Conservation (phyloP, 2,888 invertebrate genomes). For the Hyposoter dolosus region DNA sequence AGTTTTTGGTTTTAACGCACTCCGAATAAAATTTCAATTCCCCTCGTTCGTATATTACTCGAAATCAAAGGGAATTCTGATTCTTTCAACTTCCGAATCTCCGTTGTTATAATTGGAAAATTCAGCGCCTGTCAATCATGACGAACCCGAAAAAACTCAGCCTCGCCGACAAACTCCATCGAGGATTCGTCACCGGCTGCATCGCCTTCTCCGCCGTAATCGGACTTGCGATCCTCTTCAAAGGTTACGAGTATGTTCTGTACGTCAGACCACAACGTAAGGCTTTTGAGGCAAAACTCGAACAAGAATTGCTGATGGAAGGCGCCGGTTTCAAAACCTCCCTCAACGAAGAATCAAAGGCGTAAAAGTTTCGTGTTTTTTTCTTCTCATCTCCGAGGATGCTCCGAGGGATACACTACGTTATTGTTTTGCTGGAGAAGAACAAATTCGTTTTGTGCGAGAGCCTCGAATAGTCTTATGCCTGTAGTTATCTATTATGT, state of each 20-base stretch:
- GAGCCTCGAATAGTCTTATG: conserved; percentile 17
- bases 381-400: neutral
- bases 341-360: neutral
- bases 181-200: conserved; percentile 85
- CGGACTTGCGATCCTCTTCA: conserved; percentile 82
- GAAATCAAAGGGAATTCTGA: neutral
- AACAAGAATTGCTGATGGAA: conserved; percentile 86
- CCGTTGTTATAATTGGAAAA: neutral
- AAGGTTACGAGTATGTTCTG: conserved; percentile 85
- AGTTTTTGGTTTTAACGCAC: too few relatives aligned
- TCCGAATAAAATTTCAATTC: too few relatives aligned
- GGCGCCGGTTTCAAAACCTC: conserved; percentile 77
- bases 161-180: conserved; percentile 86
- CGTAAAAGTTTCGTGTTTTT: conserved; percentile 13
- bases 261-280: conserved; percentile 83
- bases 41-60: too few relatives aligned
- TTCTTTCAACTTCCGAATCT: too few relatives aligned
- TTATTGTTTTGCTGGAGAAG: neutral
- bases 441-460: neutral
- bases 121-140: conserved; percentile 12
- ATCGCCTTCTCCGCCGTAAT: conserved; percentile 85
- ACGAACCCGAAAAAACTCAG: conserved; percentile 72
- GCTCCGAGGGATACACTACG: neutral
- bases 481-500: conserved; percentile 23
- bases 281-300: conserved; percentile 83